A percentile compares a stretch with the other conserved stretches of the same genome.
These are phyloP conservation scores for Tylochromis polylepis DNA, from an alignment of 2,113 vertebrate genomes.

Conservation along the genomic window DNA sequence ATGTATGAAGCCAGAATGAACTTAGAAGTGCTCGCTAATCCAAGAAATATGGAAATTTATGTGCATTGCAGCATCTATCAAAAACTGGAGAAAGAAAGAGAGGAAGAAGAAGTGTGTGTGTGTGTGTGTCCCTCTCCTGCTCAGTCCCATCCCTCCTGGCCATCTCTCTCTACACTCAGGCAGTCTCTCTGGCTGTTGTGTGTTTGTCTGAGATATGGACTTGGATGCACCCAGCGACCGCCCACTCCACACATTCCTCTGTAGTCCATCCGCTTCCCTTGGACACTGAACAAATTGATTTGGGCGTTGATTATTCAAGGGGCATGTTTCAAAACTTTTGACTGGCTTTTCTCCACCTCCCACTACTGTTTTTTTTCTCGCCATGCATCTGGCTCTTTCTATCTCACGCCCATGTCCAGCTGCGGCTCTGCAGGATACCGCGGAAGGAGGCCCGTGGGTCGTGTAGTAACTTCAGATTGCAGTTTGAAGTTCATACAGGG, in stretches of 20 bases:
- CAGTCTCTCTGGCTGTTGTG: constrained; percentile 28
- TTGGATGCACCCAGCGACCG: constrained; percentile 27
- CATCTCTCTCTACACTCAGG: constrained; percentile 21
- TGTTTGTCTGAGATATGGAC: constrained; percentile 65
- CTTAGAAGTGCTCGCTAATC: not conserved
- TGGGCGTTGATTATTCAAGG: constrained; percentile 53
- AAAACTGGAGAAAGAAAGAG: not conserved
- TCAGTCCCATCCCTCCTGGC: constrained; percentile 36
- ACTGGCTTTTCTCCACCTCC: constrained; percentile 30
- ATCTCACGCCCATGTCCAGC: constrained; percentile 21
- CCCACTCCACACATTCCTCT: constrained; percentile 62
- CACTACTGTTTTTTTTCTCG: not conserved
- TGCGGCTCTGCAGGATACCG: constrained; percentile 11
- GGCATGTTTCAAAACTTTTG: constrained; percentile 52
- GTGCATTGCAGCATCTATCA: not conserved
- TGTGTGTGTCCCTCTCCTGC: not conserved
- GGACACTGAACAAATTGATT: constrained; percentile 64
- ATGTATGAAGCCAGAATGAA: not conserved
- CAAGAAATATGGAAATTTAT: constrained; percentile 15
- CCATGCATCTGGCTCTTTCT: not conserved
- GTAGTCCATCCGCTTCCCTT: constrained; percentile 45
- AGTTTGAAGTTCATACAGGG: not conserved
- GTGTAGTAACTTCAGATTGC: constrained; percentile 10
- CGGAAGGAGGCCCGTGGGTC: constrained; percentile 18
- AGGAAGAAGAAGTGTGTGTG: not conserved